Evolutionary conservation across 2,797 vertebrate species (phyloP).

Genomic region (Cryptoprocta ferox): DNA sequence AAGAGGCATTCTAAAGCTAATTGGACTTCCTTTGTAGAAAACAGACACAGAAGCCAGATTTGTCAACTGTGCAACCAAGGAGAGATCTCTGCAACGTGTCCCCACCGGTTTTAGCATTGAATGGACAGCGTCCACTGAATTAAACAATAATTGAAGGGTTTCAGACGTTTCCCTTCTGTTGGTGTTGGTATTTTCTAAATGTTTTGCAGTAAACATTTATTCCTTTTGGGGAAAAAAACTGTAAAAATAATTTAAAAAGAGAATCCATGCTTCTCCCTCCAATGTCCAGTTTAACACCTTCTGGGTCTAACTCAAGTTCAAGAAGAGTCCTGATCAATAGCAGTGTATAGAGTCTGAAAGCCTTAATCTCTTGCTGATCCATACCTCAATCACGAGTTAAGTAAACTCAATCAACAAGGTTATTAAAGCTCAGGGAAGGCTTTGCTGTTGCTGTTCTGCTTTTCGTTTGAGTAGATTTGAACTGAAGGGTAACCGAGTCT

Average conservation of each 20-base stretch:
- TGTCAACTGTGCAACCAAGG: accelerated
- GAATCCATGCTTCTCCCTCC: not conserved
- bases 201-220: not conserved
- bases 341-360: not conserved
- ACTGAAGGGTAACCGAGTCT: not conserved
- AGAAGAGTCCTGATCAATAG: not conserved
- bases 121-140: not conserved
- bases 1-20: not conserved
- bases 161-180: not conserved
- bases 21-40: not conserved
- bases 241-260: not conserved
- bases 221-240: not conserved
- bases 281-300: not conserved
- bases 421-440: accelerated
- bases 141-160: not conserved
- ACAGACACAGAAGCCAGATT: accelerated
- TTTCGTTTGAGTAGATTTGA: not conserved
- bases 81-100: not conserved
- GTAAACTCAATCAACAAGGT: no score
- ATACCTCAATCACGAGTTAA: not conserved
- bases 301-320: not conserved
- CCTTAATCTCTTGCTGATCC: not conserved
- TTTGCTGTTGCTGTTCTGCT: not conserved
- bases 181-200: not conserved
- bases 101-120: accelerated